Conservation (phyloP, 2,888 invertebrate species). For the Folsomia manolachei region DNA sequence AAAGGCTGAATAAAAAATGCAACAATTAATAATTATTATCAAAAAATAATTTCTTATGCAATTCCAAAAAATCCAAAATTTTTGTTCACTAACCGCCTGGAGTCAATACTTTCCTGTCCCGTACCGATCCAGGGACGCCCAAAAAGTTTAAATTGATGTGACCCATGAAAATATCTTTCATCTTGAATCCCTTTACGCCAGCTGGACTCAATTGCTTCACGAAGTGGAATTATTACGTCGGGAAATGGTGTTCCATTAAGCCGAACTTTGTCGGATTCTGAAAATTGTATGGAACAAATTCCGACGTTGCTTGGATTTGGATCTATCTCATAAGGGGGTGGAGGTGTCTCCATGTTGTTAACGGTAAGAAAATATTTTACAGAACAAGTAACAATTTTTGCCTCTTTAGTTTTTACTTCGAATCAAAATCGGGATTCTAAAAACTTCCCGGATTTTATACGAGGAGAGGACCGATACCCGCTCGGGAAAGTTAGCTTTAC, state of each 20-base stretch:
- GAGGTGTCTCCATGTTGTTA: too few relatives aligned
- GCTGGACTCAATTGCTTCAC: neutral
- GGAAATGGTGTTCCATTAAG: neutral
- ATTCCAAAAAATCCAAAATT: neutral
- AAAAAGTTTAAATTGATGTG: neutral
- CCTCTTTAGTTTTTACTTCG: too few relatives aligned
- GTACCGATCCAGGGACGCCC: neutral
- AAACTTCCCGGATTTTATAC: too few relatives aligned
- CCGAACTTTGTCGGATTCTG: neutral
- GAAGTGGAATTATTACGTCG: neutral
- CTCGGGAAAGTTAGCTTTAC: too few relatives aligned
- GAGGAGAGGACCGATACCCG: too few relatives aligned
- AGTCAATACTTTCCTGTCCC: neutral
- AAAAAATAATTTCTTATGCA: neutral
- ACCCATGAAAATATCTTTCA: neutral
- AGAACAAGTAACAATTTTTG: too few relatives aligned
- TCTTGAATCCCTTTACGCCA: neutral
- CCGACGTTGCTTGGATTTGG: too few relatives aligned
- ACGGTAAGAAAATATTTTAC: too few relatives aligned
- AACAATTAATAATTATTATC: neutral
- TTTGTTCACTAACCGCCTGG: neutral
- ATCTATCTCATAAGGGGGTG: too few relatives aligned
- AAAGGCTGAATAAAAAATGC: constrained; percentile 15
- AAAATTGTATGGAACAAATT: neutral
- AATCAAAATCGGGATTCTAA: too few relatives aligned